Conservation (phyloP, 2,888 invertebrate species). For the Steinernema hermaphroditum region DNA sequence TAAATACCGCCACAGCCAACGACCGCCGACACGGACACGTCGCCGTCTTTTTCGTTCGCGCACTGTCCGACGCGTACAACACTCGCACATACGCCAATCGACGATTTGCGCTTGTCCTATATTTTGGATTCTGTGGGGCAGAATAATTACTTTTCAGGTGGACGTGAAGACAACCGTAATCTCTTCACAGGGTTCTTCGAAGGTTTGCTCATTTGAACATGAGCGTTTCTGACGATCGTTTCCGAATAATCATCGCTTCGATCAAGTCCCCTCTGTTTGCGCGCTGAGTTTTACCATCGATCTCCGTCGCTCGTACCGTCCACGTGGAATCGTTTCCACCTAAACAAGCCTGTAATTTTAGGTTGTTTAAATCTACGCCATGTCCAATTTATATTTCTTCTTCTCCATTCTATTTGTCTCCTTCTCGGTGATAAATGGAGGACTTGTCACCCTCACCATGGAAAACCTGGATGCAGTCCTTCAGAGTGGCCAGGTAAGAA, state of each 20-base stretch:
- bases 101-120: slow-evolving; percentile 28
- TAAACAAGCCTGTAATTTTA: neutral
- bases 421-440: slow-evolving; percentile 6
- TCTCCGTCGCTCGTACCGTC: neutral
- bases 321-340: slow-evolving; percentile 20
- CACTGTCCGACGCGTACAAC: neutral
- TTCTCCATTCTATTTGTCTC: slow-evolving; percentile 28
- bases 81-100: neutral
- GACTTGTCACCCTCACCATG: slow-evolving; percentile 50
- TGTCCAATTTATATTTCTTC: slow-evolving; percentile 25
- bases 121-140: slow-evolving; percentile 3
- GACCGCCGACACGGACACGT: neutral
- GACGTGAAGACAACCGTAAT: neutral
- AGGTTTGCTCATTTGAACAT: too few species aligned
- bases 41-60: slow-evolving; percentile 11
- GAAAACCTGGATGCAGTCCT: slow-evolving; percentile 58
- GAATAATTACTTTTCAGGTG: slow-evolving; percentile 31
- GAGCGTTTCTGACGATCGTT: too few species aligned
- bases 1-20: slow-evolving; percentile 4
- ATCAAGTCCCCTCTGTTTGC: neutral
- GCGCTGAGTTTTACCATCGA: neutral
- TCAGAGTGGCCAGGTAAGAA: slow-evolving; percentile 55
- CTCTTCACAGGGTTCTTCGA: neutral
- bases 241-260: too few species aligned
- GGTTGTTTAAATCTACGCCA: neutral